phyloP scores from a whole-genome alignment of 2,113 vertebrate species.

The Oenanthe oenanthe region DNA sequence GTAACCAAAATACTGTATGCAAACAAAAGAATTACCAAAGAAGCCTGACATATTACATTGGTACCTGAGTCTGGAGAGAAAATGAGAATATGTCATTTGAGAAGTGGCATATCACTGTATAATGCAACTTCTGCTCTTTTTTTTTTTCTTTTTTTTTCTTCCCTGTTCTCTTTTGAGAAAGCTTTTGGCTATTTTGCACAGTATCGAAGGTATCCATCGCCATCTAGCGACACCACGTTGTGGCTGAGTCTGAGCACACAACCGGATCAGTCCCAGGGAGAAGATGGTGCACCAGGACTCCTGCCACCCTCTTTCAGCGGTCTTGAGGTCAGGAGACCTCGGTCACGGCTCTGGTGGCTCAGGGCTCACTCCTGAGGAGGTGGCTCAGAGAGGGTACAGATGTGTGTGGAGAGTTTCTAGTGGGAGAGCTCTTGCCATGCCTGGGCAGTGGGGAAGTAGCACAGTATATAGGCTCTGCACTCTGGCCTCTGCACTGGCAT shows the following conservation, averaged over 20 bases:
- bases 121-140: neutral
- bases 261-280: neutral
- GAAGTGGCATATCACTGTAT: neutral
- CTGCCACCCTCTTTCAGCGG: neutral
- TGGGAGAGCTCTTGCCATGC: neutral
- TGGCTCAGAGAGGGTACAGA: neutral
- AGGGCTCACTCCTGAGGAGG: neutral
- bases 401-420: neutral
- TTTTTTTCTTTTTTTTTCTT: neutral
- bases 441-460: neutral
- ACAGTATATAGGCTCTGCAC: no score
- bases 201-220: neutral
- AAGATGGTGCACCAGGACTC: neutral
- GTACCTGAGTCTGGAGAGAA: neutral
- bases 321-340: neutral
- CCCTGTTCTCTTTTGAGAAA: neutral
- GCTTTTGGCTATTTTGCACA: neutral
- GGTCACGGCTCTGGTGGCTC: neutral
- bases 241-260: neutral
- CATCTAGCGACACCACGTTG: conserved; percentile 8
- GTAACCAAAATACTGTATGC: neutral
- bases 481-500: neutral
- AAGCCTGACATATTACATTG: neutral
- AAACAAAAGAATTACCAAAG: neutral
- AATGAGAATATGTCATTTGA: neutral